Percentiles rank a stretch among this genome's conserved stretches.
Evolutionary conservation across 2,888 invertebrate genomes (phyloP).

Genomic region (Leucoma salicis): DNA sequence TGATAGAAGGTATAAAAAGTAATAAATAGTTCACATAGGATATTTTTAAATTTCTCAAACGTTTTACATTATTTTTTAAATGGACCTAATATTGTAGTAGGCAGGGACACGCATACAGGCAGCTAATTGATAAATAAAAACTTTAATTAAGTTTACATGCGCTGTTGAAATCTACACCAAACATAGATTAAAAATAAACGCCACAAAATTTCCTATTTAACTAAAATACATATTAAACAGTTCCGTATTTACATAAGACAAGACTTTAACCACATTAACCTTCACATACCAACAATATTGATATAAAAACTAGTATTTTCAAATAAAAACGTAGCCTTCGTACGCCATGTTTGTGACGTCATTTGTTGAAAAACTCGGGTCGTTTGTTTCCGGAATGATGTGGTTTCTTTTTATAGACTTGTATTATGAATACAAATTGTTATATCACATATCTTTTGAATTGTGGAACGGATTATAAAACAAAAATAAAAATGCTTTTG

Average conservation of each 20-base stretch:
- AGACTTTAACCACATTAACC: slow-evolving; percentile 2
- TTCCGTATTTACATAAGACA: slow-evolving; percentile 4
- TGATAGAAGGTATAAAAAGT: too few species aligned
- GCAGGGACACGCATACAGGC: too few species aligned
- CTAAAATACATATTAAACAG: neutral
- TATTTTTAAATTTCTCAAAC: too few species aligned
- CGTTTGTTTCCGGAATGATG: slow-evolving; percentile 22
- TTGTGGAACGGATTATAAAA: too few species aligned
- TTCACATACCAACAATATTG: slow-evolving; percentile 4
- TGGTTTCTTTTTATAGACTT: neutral
- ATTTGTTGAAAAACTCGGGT: slow-evolving; percentile 17
- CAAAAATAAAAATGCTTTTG: too few species aligned
- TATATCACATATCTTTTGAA: too few species aligned
- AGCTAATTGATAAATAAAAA: too few species aligned
- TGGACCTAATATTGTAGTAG: too few species aligned
- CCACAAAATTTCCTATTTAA: neutral
- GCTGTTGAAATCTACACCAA: too few species aligned
- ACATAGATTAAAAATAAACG: neutral
- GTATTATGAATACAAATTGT: neutral
- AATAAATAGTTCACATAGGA: too few species aligned
- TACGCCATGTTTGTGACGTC: slow-evolving; percentile 5
- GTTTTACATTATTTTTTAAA: too few species aligned
- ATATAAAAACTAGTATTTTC: slow-evolving; percentile 1
- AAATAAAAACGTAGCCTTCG: slow-evolving; percentile 5
- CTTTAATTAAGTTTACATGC: too few species aligned